These are phyloP conservation scores for Dyspetes luteomarginatus DNA, from an alignment of 2,888 invertebrate genomes.

Conservation along the genomic window DNA sequence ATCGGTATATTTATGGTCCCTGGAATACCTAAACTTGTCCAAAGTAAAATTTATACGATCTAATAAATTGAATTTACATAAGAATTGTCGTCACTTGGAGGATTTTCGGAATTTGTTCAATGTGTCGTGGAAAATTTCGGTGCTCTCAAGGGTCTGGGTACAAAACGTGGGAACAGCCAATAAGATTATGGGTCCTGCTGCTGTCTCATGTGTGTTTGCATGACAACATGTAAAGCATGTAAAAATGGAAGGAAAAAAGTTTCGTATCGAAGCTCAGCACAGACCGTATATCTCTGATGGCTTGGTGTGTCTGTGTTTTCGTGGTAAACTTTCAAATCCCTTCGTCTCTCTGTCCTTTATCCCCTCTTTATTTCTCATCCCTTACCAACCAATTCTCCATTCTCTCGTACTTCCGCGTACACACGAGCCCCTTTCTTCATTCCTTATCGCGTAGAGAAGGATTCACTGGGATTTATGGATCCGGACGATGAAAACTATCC, in stretches of 20 bases:
- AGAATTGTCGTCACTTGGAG: conserved; percentile 9
- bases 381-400: neutral
- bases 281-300: conserved; percentile 33
- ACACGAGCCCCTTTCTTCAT: conserved; percentile 35
- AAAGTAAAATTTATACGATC: conserved; percentile 34
- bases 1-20: neutral
- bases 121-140: conserved; percentile 34
- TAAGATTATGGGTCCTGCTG: conserved; percentile 1
- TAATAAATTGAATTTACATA: conserved; percentile 40
- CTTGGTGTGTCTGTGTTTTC: conserved; percentile 37
- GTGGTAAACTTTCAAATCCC: conserved; percentile 42
- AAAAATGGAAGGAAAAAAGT: conserved; percentile 22
- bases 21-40: conserved; percentile 4
- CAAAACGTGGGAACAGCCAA: conserved; percentile 16
- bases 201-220: neutral
- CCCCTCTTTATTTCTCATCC: conserved; percentile 21
- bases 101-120: conserved; percentile 35
- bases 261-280: conserved; percentile 16
- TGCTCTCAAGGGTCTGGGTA: neutral
- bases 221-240: conserved; percentile 2
- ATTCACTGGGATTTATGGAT: conserved; percentile 75
- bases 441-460: conserved; percentile 52
- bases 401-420: conserved; percentile 55
- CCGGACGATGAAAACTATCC: conserved; percentile 77
- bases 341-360: conserved; percentile 27